These are phyloP conservation scores for Nylanderia fulva DNA, from an alignment of 1,140 invertebrate genomes.

Conservation along the genomic window DNA sequence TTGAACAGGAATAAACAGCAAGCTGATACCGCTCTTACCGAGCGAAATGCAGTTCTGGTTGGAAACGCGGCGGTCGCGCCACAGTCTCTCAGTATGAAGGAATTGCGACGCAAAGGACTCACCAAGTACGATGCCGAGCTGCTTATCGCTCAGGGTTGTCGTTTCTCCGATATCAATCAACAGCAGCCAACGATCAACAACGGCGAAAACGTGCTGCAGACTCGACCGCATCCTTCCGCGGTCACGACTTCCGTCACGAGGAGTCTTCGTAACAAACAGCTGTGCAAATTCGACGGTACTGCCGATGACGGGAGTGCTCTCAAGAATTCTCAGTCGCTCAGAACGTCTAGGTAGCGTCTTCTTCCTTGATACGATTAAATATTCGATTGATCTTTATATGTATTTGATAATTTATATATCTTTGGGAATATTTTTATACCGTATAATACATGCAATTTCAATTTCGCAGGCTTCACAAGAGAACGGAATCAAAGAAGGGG, in stretches of 20 bases:
- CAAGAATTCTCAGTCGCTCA: constrained; percentile 82
- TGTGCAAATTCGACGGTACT: constrained; percentile 71
- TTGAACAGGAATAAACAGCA: constrained; percentile 79
- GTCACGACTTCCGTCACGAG: constrained; percentile 78
- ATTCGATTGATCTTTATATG: not conserved
- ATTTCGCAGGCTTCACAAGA: constrained; percentile 76
- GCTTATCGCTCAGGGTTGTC: constrained; percentile 94
- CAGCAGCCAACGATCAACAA: constrained; percentile 80
- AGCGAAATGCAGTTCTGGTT: constrained; percentile 80
- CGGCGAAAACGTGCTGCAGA: constrained; percentile 79
- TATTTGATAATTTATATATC: not conserved
- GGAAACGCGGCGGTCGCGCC: constrained; percentile 87
- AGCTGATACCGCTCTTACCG: constrained; percentile 78
- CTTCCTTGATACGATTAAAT: not conserved
- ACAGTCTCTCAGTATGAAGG: constrained; percentile 90
- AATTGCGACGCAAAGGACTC: constrained; percentile 93
- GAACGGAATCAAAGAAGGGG: constrained; percentile 78
- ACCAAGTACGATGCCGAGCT: constrained; percentile 97
- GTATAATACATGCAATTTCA: constrained; percentile 29
- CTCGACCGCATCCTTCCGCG: constrained; percentile 76
- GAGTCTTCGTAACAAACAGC: constrained; percentile 83
- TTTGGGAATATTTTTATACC: too few relatives aligned
- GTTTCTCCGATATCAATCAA: constrained; percentile 89
- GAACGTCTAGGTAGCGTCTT: constrained; percentile 81
- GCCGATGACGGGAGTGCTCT: constrained; percentile 70